Conservation (phyloP, 2,113 vertebrate genomes). For the Callospermophilus lateralis region DNA sequence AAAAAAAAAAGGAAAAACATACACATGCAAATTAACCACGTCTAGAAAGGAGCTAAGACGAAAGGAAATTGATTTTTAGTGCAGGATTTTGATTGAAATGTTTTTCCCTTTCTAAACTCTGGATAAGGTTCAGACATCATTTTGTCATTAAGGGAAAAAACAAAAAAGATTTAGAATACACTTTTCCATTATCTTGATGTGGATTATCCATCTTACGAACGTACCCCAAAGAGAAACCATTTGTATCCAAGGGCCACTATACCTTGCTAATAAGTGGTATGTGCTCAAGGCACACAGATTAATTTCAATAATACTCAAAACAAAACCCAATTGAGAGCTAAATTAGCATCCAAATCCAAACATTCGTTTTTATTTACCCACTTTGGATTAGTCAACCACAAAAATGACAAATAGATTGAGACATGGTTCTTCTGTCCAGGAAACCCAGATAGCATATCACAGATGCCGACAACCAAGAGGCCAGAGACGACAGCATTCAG, state of each 20-base stretch:
- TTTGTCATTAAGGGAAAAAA: constrained; percentile 46
- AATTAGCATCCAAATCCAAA: constrained; percentile 80
- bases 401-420: constrained; percentile 69
- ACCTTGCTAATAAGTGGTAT: constrained; percentile 61
- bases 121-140: constrained; percentile 32
- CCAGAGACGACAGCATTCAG: not conserved
- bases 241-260: not conserved
- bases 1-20: not conserved
- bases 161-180: constrained; percentile 53
- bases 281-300: constrained; percentile 60
- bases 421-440: constrained; percentile 27
- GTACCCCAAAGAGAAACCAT: constrained; percentile 1
- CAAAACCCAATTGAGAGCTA: constrained; percentile 72
- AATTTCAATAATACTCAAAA: constrained; percentile 76
- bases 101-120: constrained; percentile 49
- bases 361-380: constrained; percentile 81
- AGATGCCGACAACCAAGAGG: not conserved
- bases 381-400: constrained; percentile 74
- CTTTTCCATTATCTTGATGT: constrained; percentile 69
- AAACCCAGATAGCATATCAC: not conserved
- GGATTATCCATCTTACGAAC: constrained; percentile 72
- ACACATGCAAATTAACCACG: not conserved
- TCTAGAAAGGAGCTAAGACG: not conserved
- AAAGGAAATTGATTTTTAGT: constrained; percentile 25
- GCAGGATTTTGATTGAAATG: constrained; percentile 13